Conservation (phyloP, 2,888 invertebrate genomes). For the Camptogramma bilineatum region DNA sequence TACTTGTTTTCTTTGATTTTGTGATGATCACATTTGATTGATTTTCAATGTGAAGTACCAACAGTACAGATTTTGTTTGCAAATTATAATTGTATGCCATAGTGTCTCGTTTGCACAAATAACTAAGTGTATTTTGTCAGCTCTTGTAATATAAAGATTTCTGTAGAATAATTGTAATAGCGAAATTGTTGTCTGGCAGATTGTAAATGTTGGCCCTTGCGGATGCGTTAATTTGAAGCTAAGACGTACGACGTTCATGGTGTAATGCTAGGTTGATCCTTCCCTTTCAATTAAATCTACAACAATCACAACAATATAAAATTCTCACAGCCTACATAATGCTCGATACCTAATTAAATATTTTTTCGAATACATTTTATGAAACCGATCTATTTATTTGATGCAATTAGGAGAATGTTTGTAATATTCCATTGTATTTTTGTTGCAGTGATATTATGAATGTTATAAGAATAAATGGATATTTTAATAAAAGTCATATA, state of each 20-base stretch:
- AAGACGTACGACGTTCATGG: conserved; percentile 43
- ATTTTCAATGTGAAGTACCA: conserved; percentile 18
- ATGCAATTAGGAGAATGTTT: conserved; percentile 82
- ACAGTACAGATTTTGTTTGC: conserved; percentile 31
- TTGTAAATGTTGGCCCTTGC: conserved; percentile 56
- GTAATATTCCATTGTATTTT: conserved; percentile 85
- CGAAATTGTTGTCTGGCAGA: conserved; percentile 31
- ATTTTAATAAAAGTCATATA: conserved; percentile 86
- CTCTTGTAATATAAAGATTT: conserved; percentile 7
- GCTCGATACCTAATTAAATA: conserved; percentile 33
- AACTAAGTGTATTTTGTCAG: conserved; percentile 25
- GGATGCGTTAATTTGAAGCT: conserved; percentile 55
- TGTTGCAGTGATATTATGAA: conserved; percentile 86
- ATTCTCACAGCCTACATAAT: conserved; percentile 49
- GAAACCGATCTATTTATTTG: conserved; percentile 76
- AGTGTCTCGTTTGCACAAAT: conserved; percentile 32
- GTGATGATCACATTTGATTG: too few relatives aligned
- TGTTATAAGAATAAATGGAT: conserved; percentile 86
- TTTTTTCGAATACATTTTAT: conserved; percentile 64
- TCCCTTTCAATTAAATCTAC: conserved; percentile 38
- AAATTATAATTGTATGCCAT: conserved; percentile 16
- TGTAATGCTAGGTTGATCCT: conserved; percentile 50
- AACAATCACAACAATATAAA: conserved; percentile 49
- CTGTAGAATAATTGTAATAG: conserved; percentile 7
- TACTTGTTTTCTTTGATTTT: conserved; percentile 24